Evolutionary conservation across 2,113 vertebrate genomes (phyloP).

Genomic region (Synodontis membranacea): DNA sequence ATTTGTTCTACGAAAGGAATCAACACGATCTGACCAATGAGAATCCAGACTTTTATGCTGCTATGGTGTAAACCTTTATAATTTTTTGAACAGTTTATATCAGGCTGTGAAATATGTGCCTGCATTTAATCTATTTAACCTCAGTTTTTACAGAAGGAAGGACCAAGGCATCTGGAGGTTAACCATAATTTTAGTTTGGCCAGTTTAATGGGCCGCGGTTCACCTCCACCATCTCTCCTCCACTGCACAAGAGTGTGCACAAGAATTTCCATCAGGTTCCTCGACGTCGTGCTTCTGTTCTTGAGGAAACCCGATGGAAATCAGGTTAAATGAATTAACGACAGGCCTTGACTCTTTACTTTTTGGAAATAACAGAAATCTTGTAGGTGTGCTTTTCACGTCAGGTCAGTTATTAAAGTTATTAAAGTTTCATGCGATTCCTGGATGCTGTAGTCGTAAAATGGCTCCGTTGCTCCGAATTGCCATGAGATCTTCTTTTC

Average conservation of each 20-base stretch:
- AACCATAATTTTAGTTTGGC: constrained; percentile 68
- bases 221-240: constrained; percentile 67
- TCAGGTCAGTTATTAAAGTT: constrained; percentile 20
- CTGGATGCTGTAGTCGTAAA: constrained; percentile 13
- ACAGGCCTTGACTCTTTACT: constrained; percentile 3
- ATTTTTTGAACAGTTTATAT: constrained; percentile 18
- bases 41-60: neutral
- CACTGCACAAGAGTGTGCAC: constrained; percentile 59
- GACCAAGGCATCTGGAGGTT: constrained; percentile 68
- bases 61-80: neutral
- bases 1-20: neutral
- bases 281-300: constrained; percentile 42
- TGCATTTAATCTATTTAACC: constrained; percentile 46
- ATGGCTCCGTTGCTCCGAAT: constrained; percentile 55
- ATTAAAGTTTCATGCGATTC: neutral
- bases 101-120: neutral
- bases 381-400: constrained; percentile 39
- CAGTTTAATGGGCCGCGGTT: constrained; percentile 62
- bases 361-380: constrained; percentile 7
- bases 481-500: constrained; percentile 69
- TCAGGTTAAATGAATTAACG: neutral
- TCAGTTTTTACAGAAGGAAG: constrained; percentile 71
- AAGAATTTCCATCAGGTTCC: constrained; percentile 69
- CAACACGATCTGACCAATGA: neutral
- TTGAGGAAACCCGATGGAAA: constrained; percentile 8